A percentile compares a stretch with the other conserved stretches of the same genome.
phyloP scores from a whole-genome alignment of 2,113 vertebrate genomes.

The Polyodon spathula region DNA sequence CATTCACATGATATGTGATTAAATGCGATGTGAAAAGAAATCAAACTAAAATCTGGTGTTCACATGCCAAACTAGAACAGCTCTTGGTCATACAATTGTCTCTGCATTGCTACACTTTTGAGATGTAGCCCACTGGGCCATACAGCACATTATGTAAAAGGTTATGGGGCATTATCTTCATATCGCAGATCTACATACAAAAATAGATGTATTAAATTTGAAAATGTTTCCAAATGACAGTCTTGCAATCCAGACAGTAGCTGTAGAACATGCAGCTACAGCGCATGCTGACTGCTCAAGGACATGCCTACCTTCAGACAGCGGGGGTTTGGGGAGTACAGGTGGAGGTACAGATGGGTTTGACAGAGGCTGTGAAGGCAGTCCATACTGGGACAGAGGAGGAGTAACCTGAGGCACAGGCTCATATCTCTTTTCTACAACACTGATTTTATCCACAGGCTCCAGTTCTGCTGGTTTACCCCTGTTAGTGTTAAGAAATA shows the following conservation, averaged over 20 bases:
- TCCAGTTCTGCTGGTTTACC: slow-evolving; percentile 64
- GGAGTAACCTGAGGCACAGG: slow-evolving; percentile 62
- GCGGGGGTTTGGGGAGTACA: slow-evolving; percentile 68
- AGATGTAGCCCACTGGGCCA: too few species aligned
- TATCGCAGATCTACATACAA: too few species aligned
- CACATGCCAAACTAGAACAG: too few species aligned
- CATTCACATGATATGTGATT: too few species aligned
- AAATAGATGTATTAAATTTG: too few species aligned
- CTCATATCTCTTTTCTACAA: slow-evolving; percentile 79
- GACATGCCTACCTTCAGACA: slow-evolving; percentile 64
- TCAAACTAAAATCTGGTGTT: neutral
- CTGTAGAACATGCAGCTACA: neutral
- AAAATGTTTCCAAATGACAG: too few species aligned
- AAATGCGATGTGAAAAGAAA: too few species aligned
- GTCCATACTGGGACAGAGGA: slow-evolving; percentile 67
- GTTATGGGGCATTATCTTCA: too few species aligned
- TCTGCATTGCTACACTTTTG: too few species aligned
- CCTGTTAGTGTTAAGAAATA: slow-evolving; percentile 36
- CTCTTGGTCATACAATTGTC: too few species aligned
- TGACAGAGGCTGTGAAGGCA: slow-evolving; percentile 39
- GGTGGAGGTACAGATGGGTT: slow-evolving; percentile 57
- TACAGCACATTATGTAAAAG: too few species aligned
- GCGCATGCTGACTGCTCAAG: neutral
- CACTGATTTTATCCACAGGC: slow-evolving; percentile 66
- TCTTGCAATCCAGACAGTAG: too few species aligned